Base-by-base conservation (phyloP, 2,888 invertebrate species). In the Amphiduros pacificus region DNA sequence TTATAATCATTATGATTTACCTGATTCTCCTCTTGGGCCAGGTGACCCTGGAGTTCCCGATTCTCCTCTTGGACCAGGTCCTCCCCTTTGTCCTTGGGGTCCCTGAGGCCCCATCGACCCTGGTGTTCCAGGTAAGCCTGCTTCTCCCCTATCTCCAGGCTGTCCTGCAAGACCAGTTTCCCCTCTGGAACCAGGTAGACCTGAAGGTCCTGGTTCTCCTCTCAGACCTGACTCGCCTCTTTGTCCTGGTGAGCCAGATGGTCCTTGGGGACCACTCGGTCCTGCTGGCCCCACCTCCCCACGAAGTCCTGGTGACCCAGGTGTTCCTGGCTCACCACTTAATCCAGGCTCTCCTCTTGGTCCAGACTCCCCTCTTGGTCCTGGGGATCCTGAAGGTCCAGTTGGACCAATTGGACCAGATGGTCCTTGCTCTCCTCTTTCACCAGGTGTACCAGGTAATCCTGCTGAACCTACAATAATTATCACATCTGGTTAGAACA, bases 11-110 rank as follows among this genome's bases (percentile, higher is more conserved):
- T n/a, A n/a, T n/a, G 62, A 52, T 44, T 29, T 41, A 11, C 76
- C 71, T 5, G 62, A 50, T 9, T 63, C 48, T 26, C 69, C 61
- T 22, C 63, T 67, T 24, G 58, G 31, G 20, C 72, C 71, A 22
- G 60, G 20, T 32, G 44, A 32, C 27, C 65, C 65, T 32, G 48
- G 9, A 1, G 6, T 40, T 22, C 61, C 61, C 6, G 50, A 5
- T 14, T 20, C 49, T 32, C 61, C 61, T 28, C 22, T 22, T 24
- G 51, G 51, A n/a, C 48, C 62, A 51, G 32, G 29, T 9, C 26
- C 41, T 24, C 62, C 62, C 20, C 44, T 20, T n/a, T 17, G 54
- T 50, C 68, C 68, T 36, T 24, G 24, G 6, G 48, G 17, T 22
- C 26, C 59, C 20, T 24, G 50, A 3, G 44, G 49, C 27, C 64